These are phyloP conservation scores for Hemaris fuciformis DNA, from an alignment of 2,888 invertebrate species.

Conservation along the genomic window DNA sequence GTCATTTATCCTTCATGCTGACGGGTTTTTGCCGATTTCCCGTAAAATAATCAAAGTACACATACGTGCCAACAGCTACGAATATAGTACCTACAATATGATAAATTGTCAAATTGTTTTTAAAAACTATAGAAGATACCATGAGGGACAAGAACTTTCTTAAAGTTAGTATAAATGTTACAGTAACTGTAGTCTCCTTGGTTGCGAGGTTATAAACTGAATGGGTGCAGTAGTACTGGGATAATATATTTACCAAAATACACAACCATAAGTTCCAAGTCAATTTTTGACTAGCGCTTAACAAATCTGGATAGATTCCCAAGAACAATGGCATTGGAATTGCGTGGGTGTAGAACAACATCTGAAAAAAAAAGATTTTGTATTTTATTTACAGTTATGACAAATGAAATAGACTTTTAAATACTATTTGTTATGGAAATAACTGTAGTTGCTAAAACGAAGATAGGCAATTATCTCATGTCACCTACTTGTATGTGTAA, in stretches of 20 bases:
- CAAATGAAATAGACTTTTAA: too few species aligned
- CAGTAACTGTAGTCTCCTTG: constrained; percentile 65
- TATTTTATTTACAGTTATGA: too few species aligned
- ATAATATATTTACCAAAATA: constrained; percentile 52
- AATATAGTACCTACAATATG: constrained; percentile 62
- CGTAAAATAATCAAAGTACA: constrained; percentile 68
- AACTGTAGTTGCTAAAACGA: too few species aligned
- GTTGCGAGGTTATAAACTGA: constrained; percentile 69
- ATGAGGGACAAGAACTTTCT: constrained; percentile 67
- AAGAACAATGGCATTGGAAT: constrained; percentile 65
- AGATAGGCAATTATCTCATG: too few species aligned
- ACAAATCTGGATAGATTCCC: constrained; percentile 53
- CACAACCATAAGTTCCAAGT: constrained; percentile 52
- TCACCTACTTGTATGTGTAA: neutral
- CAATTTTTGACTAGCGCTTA: constrained; percentile 38
- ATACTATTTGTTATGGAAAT: too few species aligned
- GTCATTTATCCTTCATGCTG: constrained; percentile 42
- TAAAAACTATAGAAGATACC: constrained; percentile 68
- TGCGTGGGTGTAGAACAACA: constrained; percentile 71
- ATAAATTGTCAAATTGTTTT: constrained; percentile 62
- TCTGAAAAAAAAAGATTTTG: constrained; percentile 49
- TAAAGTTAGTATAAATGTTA: constrained; percentile 68
- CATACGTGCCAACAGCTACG: constrained; percentile 64
- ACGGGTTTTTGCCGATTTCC: constrained; percentile 55
- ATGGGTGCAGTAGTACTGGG: constrained; percentile 66